Percentiles rank a stretch among this genome's conserved stretches.
Evolutionary conservation across 2,888 invertebrate species (phyloP).

Genomic region (Dromius quadrimaculatus): DNA sequence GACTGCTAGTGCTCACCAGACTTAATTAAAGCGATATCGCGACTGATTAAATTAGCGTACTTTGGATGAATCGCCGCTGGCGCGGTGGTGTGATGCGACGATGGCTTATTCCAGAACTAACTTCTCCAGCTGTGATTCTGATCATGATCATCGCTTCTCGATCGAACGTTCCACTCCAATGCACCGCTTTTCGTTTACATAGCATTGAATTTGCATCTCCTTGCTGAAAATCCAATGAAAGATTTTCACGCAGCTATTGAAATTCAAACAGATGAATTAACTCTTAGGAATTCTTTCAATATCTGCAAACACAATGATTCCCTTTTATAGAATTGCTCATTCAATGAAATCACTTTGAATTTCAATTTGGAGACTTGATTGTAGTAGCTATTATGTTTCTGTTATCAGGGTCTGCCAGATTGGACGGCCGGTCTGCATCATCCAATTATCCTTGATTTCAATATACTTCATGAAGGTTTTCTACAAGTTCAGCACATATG

Average conservation of each 20-base stretch:
- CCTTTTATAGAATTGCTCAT: slow-evolving; percentile 22
- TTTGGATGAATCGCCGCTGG: slow-evolving; percentile 28
- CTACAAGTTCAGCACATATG: no score
- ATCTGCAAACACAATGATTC: slow-evolving; percentile 14
- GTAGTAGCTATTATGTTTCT: no score
- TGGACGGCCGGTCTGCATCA: no score
- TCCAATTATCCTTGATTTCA: no score
- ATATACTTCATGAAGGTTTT: no score
- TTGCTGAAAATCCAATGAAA: slow-evolving; percentile 18
- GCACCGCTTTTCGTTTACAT: slow-evolving; percentile 1
- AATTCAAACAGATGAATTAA: slow-evolving; percentile 32
- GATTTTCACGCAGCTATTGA: slow-evolving; percentile 33
- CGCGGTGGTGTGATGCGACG: neutral
- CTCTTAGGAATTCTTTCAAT: slow-evolving; percentile 21
- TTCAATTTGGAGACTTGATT: neutral
- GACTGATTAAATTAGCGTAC: slow-evolving; percentile 35
- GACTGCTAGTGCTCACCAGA: slow-evolving; percentile 2
- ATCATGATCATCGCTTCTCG: slow-evolving; percentile 1
- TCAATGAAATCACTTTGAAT: neutral
- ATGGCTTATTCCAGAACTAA: slow-evolving; percentile 16
- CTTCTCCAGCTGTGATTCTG: slow-evolving; percentile 21
- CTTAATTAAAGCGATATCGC: slow-evolving; percentile 39
- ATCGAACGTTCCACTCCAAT: neutral
- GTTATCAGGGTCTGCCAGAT: no score
- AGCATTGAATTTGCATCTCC: slow-evolving; percentile 11